These are phyloP conservation scores for Tetranychus truncatus DNA, from an alignment of 2,888 invertebrate genomes.

Conservation along the genomic window DNA sequence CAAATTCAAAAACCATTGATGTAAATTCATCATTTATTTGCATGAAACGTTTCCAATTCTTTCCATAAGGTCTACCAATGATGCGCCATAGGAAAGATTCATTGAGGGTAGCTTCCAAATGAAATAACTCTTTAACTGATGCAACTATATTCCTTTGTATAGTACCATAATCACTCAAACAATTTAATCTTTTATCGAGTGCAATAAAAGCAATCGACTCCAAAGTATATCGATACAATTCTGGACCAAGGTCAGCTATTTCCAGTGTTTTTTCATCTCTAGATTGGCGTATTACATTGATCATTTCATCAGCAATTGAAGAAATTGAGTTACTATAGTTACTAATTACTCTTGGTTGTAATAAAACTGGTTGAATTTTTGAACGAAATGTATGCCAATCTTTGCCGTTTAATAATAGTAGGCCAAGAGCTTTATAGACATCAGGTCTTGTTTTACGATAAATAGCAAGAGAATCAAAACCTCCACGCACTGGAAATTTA, in stretches of 20 bases:
- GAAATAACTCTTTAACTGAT: neutral
- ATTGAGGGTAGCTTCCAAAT: neutral
- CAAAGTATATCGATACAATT: constrained; percentile 1
- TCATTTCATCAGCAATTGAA: constrained; percentile 4
- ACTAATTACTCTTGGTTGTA: neutral
- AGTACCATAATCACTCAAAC: neutral
- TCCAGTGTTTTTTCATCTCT: neutral
- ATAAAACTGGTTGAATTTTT: neutral
- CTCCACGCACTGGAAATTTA: constrained; percentile 37
- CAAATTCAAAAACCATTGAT: neutral
- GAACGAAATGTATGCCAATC: neutral
- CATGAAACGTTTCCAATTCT: neutral
- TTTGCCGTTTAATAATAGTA: constrained; percentile 33
- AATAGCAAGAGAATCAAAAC: constrained; percentile 39
- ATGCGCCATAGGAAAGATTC: neutral
- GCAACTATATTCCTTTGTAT: neutral
- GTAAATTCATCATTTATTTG: neutral
- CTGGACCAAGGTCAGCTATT: neutral
- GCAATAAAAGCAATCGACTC: constrained; percentile 1
- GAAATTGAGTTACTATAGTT: neutral
- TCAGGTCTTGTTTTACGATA: constrained; percentile 35
- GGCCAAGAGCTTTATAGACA: constrained; percentile 37
- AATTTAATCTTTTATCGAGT: neutral
- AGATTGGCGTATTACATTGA: neutral
- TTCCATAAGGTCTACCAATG: constrained; percentile 24